These are phyloP conservation scores for Bolinopsis microptera DNA, from an alignment of 37 sponge, comb jelly and placozoan species.

Conservation along the genomic window DNA sequence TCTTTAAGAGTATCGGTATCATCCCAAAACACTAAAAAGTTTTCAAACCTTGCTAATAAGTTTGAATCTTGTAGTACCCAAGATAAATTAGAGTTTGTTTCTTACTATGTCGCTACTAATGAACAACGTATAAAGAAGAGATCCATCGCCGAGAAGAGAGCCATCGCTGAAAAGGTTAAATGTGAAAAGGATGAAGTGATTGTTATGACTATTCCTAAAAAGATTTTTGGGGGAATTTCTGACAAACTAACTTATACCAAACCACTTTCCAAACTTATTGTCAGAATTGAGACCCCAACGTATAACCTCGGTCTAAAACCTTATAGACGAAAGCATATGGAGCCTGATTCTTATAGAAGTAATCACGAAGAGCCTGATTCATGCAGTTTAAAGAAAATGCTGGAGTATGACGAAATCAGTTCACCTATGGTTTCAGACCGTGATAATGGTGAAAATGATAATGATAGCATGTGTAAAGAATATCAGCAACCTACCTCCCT, in stretches of 20 bases:
- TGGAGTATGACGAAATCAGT: not conserved
- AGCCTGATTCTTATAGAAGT: too few species aligned
- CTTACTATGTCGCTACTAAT: not conserved
- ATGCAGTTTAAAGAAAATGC: not conserved
- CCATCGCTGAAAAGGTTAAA: not conserved
- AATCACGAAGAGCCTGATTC: not conserved
- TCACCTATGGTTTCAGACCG: too few species aligned
- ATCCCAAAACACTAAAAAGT: not conserved
- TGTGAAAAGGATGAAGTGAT: not conserved
- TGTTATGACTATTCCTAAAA: not conserved
- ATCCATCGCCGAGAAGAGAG: not conserved
- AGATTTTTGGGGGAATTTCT: not conserved
- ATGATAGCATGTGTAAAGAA: too few species aligned
- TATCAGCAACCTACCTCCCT: not conserved
- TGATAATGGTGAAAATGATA: too few species aligned
- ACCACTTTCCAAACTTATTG: not conserved
- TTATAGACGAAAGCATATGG: not conserved
- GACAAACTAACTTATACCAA: not conserved
- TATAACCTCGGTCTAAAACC: not conserved
- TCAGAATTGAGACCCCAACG: not conserved
- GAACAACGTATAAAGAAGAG: not conserved
- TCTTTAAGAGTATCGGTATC: not conserved
- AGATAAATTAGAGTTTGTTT: not conserved
- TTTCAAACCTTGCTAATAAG: not conserved
- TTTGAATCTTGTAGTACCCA: not conserved